Percentiles rank a stretch among this genome's conserved stretches.
Evolutionary conservation across 2,888 invertebrate species (phyloP).

Genomic region (Agrotis clavis): DNA sequence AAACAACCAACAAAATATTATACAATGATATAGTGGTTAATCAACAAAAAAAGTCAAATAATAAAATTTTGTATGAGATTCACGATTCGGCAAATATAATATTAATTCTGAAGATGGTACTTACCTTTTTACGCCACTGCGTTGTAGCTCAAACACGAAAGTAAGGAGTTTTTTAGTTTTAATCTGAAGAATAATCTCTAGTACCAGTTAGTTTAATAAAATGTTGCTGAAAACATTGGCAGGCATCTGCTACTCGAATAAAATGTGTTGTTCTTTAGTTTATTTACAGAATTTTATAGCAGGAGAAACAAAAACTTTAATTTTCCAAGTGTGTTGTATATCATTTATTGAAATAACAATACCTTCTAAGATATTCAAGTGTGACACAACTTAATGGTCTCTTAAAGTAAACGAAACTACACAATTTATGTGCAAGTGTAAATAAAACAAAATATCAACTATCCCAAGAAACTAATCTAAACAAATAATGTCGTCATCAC

Average conservation of each 20-base stretch:
- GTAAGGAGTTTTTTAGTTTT: neutral
- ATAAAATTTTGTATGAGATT: neutral
- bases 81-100: neutral
- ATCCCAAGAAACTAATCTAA: conserved; percentile 57
- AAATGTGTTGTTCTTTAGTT: neutral
- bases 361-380: neutral
- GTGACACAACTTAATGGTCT: neutral
- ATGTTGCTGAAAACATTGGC: neutral
- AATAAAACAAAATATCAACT: conserved; percentile 13
- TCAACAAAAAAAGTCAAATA: conserved; percentile 10
- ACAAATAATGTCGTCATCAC: conserved; percentile 73
- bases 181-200: neutral
- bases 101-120: conserved; percentile 4
- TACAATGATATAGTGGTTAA: conserved; percentile 4
- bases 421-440: neutral
- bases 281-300: neutral
- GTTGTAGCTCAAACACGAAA: neutral
- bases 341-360: conserved; percentile 36
- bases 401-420: conserved; percentile 12
- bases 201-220: neutral
- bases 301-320: conserved; percentile 15
- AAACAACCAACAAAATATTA: conserved; percentile 40
- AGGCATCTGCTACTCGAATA: neutral
- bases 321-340: neutral
- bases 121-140: conserved; percentile 33